Percentiles rank a stretch among this genome's conserved stretches.
These are phyloP conservation scores for Lasioglossum zephyrum DNA, from an alignment of 2,888 invertebrate genomes.

Conservation along the genomic window DNA sequence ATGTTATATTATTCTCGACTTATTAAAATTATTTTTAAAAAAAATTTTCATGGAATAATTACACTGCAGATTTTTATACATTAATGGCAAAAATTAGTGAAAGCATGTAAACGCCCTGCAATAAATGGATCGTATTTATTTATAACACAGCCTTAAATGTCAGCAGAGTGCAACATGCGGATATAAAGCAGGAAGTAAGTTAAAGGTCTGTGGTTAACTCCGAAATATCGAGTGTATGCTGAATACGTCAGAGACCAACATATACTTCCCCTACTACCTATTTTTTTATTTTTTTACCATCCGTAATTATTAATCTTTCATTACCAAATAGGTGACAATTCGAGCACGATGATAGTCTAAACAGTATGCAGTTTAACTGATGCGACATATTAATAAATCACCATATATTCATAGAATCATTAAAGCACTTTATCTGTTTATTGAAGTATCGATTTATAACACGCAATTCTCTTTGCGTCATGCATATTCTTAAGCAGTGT, in stretches of 20 bases:
- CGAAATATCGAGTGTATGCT: neutral
- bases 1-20: neutral
- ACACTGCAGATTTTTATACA: too few species aligned
- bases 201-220: neutral
- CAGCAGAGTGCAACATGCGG: neutral
- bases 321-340: neutral
- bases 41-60: too few species aligned
- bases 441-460: conserved; percentile 11
- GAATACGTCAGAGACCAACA: neutral
- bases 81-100: too few species aligned
- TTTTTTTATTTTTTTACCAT: neutral
- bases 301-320: neutral
- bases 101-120: neutral
- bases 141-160: conserved; percentile 9
- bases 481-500: neutral
- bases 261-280: neutral
- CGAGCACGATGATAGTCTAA: neutral
- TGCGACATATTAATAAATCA: neutral
- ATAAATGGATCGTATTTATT: neutral
- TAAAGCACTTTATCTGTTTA: conserved; percentile 1
- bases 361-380: neutral
- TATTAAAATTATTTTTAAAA: too few species aligned
- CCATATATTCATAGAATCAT: neutral
- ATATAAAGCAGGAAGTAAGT: neutral
- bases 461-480: neutral